These are phyloP conservation scores for Pocillopora grandis DNA, from an alignment of 92 coral and sea anemone genomes.

Conservation along the genomic window DNA sequence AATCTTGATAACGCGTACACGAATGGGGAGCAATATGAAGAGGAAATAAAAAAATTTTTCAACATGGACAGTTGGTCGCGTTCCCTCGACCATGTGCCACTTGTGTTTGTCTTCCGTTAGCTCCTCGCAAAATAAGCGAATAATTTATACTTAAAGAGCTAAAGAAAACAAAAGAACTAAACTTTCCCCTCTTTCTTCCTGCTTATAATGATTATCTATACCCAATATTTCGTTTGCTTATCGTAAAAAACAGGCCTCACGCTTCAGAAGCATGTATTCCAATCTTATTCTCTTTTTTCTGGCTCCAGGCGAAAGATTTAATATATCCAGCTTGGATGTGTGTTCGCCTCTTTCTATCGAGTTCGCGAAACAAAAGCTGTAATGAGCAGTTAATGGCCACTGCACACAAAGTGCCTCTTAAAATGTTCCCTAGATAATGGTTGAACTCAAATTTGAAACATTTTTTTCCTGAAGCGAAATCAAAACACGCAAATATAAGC, in stretches of 20 bases:
- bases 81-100: neutral
- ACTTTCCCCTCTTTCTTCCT: neutral
- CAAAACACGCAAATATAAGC: neutral
- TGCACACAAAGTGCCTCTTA: constrained; percentile 37
- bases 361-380: neutral
- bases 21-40: neutral
- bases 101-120: neutral
- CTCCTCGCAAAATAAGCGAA: constrained; percentile 1
- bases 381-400: constrained; percentile 20
- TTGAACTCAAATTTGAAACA: constrained; percentile 1
- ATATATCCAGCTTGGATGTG: neutral
- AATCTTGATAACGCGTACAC: neutral
- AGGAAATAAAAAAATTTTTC: neutral
- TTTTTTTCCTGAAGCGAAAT: constrained; percentile 21
- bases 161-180: neutral
- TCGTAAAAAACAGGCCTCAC: neutral
- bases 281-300: neutral
- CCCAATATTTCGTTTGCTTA: neutral
- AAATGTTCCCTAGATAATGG: constrained; percentile 19
- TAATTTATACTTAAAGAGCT: neutral
- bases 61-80: neutral
- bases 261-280: neutral
- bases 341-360: neutral
- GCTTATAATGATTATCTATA: neutral
- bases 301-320: constrained; percentile 20